These are phyloP conservation scores for Atlantisia rogersi DNA, from an alignment of 2,113 vertebrate species.

Conservation along the genomic window DNA sequence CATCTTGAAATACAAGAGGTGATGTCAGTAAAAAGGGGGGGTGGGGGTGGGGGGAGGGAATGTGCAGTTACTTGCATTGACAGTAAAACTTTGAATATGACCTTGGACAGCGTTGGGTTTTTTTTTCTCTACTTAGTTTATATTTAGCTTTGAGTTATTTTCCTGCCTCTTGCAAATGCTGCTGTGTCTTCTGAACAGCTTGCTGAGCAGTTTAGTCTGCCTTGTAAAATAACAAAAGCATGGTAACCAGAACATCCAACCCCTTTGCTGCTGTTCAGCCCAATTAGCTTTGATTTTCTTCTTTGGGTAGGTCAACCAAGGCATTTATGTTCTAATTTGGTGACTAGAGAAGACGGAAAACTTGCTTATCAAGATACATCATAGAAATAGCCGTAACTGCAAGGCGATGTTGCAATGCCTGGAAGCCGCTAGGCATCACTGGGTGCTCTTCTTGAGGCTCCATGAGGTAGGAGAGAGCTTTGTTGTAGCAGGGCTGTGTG, in stretches of 20 bases:
- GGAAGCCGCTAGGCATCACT: not conserved
- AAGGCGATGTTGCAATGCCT: not conserved
- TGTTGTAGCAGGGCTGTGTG: not conserved
- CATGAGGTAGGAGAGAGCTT: not conserved
- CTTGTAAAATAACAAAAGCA: not conserved
- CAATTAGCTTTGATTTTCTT: not conserved
- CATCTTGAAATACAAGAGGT: not conserved
- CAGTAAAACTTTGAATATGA: not conserved
- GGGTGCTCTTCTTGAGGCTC: not conserved
- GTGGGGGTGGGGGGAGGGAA: not conserved
- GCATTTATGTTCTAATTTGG: not conserved
- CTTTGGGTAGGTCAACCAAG: not conserved
- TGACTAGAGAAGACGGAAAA: not conserved
- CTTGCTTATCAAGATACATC: not conserved
- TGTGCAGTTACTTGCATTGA: not conserved
- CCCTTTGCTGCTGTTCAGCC: not conserved
- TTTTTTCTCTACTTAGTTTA: not conserved
- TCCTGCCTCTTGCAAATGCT: not conserved
- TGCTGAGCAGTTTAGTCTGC: not conserved
- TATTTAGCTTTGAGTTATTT: not conserved
- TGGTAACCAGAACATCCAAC: accelerated
- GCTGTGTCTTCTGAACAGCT: not conserved
- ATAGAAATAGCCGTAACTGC: not conserved
- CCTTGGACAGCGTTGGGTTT: not conserved
- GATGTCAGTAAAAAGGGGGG: not conserved